Percentiles rank a stretch among this genome's conserved stretches.
These are phyloP conservation scores for Telmatherina bonti DNA, from an alignment of 2,797 vertebrate genomes.

Conservation along the genomic window DNA sequence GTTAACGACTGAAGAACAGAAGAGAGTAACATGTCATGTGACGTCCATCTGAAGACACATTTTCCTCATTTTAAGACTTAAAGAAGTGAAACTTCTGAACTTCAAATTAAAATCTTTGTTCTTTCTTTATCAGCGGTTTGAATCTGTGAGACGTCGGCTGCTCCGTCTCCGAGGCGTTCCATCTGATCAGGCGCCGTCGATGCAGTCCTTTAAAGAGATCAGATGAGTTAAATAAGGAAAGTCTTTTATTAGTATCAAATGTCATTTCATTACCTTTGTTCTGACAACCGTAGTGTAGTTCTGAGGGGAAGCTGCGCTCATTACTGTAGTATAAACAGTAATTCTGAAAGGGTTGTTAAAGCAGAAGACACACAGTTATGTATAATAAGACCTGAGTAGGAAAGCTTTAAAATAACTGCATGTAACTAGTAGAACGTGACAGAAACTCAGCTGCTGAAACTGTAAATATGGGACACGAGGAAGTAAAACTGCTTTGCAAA, in stretches of 20 bases:
- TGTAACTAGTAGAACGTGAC: not conserved
- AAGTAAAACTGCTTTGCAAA: conserved; percentile 27
- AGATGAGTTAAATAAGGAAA: not conserved
- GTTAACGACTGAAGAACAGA: too few relatives aligned
- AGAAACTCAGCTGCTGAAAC: not conserved
- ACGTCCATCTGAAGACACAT: too few relatives aligned
- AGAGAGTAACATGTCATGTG: too few relatives aligned
- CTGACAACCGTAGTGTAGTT: conserved; percentile 75
- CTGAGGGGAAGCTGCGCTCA: conserved; percentile 79
- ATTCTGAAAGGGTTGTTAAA: conserved; percentile 56
- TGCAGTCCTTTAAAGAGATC: conserved; percentile 55
- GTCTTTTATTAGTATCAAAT: too few relatives aligned
- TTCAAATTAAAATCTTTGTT: too few relatives aligned
- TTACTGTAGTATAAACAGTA: conserved; percentile 83
- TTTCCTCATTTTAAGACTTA: too few relatives aligned
- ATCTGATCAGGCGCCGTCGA: not conserved
- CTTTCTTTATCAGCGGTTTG: too few relatives aligned
- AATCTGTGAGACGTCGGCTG: not conserved
- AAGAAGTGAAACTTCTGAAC: too few relatives aligned
- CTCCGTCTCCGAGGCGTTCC: not conserved
- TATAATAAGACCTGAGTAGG: not conserved
- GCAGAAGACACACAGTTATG: not conserved
- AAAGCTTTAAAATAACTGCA: too few relatives aligned
- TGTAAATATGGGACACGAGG: conserved; percentile 14
- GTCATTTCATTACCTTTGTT: conserved; percentile 56